Conservation (phyloP, 37 sponge, comb jelly and placozoan genomes). For the Spongilla lacustris region DNA sequence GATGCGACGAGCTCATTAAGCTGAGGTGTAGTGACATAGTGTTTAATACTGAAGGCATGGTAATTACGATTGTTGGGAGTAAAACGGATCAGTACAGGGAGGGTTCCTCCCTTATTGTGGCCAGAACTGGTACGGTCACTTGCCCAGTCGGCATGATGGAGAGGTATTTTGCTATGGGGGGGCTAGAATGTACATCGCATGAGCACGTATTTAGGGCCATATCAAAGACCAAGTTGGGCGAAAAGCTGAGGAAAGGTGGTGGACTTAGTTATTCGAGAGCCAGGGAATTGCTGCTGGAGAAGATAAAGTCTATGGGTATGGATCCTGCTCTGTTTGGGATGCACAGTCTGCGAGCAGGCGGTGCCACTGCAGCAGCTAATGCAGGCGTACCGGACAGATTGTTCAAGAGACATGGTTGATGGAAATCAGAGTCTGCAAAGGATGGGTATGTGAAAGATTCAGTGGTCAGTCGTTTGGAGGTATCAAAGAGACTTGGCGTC, state of each 20-base stretch:
- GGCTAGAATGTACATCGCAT: no score
- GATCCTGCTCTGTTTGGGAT: background rate
- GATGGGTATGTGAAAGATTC: no score
- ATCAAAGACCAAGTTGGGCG: no score
- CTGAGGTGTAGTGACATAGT: background rate
- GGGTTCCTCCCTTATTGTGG: background rate
- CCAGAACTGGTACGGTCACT: background rate
- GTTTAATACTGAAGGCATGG: background rate
- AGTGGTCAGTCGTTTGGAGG: no score
- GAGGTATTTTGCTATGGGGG: no score
- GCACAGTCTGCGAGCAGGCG: no score
- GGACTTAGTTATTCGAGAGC: constrained; percentile 7
- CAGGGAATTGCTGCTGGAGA: constrained; percentile 8
- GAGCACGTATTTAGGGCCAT: no score
- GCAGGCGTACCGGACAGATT: no score
- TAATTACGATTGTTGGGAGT: background rate
- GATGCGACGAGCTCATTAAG: constrained; percentile 10
- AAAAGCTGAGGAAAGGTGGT: background rate
- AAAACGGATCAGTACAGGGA: constrained; percentile 5
- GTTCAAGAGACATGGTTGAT: no score
- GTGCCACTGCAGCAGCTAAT: no score
- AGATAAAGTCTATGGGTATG: background rate
- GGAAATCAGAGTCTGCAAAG: no score
- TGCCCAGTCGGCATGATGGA: constrained; percentile 15
- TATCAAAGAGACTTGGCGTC: no score